Evolutionary conservation across 1,140 invertebrate genomes (phyloP).

Genomic region (Liolophura sinensis): DNA sequence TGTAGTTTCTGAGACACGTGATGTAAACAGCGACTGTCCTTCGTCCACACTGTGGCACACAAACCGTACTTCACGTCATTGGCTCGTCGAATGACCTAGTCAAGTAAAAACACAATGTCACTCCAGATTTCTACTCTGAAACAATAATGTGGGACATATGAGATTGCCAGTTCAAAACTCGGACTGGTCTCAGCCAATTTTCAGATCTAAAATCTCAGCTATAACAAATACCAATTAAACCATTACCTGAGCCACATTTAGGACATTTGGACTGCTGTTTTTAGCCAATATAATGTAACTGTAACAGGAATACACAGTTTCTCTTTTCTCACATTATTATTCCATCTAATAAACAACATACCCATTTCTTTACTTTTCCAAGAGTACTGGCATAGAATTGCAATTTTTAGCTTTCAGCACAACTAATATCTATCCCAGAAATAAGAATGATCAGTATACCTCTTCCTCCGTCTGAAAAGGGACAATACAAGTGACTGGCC

Average conservation of each 20-base stretch:
- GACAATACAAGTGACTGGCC: slow-evolving; percentile 64
- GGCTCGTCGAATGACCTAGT: slow-evolving; percentile 60
- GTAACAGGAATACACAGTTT: too few species aligned
- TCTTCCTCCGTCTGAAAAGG: slow-evolving; percentile 64
- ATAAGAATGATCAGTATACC: slow-evolving; percentile 26
- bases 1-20: slow-evolving; percentile 60
- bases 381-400: background rate
- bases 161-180: background rate
- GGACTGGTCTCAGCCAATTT: too few species aligned
- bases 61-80: slow-evolving; percentile 65
- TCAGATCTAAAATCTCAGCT: too few species aligned
- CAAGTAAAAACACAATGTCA: slow-evolving; percentile 1
- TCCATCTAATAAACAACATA: too few species aligned
- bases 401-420: too few species aligned
- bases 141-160: background rate
- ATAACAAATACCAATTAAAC: too few species aligned
- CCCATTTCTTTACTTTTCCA: too few species aligned
- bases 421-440: too few species aligned
- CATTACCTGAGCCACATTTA: too few species aligned
- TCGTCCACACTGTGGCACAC: slow-evolving; percentile 64
- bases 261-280: too few species aligned
- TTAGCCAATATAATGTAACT: too few species aligned
- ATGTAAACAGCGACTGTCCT: slow-evolving; percentile 58
- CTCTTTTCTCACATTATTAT: too few species aligned
- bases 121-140: background rate